Evolutionary conservation across 2,797 vertebrate species (phyloP).

Genomic region (Glyptemys insculpta): DNA sequence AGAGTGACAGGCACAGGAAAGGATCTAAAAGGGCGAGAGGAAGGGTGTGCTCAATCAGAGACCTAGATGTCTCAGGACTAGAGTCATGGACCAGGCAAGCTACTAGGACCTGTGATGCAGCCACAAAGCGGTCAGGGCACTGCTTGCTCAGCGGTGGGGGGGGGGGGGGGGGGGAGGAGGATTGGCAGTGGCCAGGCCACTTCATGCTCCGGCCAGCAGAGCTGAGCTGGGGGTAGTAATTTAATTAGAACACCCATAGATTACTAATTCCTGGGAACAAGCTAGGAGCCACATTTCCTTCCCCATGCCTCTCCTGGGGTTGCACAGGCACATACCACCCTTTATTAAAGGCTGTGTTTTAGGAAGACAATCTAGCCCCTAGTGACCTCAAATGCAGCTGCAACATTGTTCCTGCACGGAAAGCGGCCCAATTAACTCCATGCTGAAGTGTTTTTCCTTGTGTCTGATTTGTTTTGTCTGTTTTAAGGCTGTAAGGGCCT

Average conservation of each 20-base stretch:
- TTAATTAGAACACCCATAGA: neutral
- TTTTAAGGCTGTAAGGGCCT: neutral
- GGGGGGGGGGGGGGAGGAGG: too few species aligned
- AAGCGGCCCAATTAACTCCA: neutral
- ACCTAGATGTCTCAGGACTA: neutral
- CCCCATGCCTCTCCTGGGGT: neutral
- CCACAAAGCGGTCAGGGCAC: too few species aligned
- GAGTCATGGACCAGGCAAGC: neutral
- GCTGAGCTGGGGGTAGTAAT: neutral
- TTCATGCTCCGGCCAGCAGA: neutral
- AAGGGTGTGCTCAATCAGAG: neutral
- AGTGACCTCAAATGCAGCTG: neutral
- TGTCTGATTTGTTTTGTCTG: neutral
- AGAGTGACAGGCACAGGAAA: neutral
- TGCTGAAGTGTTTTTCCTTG: neutral
- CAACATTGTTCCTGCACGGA: neutral
- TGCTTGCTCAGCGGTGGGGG: too few species aligned
- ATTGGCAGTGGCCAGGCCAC: too few species aligned
- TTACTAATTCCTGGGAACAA: neutral
- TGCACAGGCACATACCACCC: accelerated
- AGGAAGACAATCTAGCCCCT: neutral
- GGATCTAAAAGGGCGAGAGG: neutral
- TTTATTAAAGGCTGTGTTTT: neutral
- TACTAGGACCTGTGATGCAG: too few species aligned
- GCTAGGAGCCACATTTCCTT: neutral